Base-by-base conservation (phyloP, 2,797 vertebrate genomes). In the Aeoliscus strigatus region DNA sequence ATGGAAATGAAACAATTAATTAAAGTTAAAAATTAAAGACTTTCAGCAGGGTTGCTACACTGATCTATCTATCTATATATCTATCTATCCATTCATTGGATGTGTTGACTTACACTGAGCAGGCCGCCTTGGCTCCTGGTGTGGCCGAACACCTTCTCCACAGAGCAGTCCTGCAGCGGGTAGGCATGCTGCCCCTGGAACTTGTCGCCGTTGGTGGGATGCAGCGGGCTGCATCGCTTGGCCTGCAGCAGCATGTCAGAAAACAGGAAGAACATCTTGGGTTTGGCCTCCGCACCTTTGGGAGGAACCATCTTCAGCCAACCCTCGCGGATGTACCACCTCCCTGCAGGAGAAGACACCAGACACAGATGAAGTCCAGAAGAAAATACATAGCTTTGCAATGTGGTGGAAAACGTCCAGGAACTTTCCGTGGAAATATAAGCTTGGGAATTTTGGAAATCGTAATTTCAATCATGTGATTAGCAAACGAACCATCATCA, bases 131-230 rank as follows among this genome's bases (percentile, higher is more conserved):
- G 84, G 75, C 89, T 90, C 73, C 74, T 73, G 52, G 83, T 84
- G 72, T 89, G 87, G 53, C 91, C 89, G 32, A 92, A 90, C 68
- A 89, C 85, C 87, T 91, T 75, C 74, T 91, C 88, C 67, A 86
- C 60, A 3, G 53, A 60, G 51, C 74, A 77, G 42, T 84, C 82
- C 42, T 67, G 73, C 64, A 89, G 70, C n/a, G 81, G 86, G 70
- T 67, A 89, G 32, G 81, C 69, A 8, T 54, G 67, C 71, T 66
- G 81, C 58, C 82, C 79, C 0, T 21, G 50, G 52, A 90, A 85
- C 75, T 84, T 91, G 70, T 88, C 82, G 34, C 73, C 40, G 15
- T 65, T 73, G 73, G 61, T 76, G 43, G 79, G 80, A 66, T 84
- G 80, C 50, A 90, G 61, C 0, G 78, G 39, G 50, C 73, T 69